phyloP scores from a whole-genome alignment of 1,140 invertebrate genomes.

The Globodera ellingtonae region DNA sequence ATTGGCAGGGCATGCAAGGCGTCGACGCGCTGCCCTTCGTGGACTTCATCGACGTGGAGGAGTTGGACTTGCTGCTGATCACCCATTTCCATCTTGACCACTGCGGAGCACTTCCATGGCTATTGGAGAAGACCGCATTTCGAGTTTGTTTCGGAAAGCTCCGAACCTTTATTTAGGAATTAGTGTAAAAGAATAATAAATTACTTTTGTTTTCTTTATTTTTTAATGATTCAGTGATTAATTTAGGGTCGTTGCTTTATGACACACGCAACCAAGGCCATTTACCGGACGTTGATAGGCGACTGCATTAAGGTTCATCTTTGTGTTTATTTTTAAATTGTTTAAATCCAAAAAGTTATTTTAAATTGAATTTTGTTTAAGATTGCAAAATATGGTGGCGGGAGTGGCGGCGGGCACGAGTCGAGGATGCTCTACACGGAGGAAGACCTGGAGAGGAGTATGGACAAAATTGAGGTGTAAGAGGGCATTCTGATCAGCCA shows the following conservation, averaged over 20 bases:
- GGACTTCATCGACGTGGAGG: conserved; percentile 93
- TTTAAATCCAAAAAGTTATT: background rate
- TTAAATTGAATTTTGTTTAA: conserved; percentile 30
- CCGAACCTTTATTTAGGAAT: no score
- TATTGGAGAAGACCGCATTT: conserved; percentile 93
- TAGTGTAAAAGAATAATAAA: no score
- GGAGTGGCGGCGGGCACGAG: conserved; percentile 76
- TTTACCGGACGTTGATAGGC: conserved; percentile 95
- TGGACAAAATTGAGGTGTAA: conserved; percentile 92
- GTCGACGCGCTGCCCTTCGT: conserved; percentile 97
- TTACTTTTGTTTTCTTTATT: no score
- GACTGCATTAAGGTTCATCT: conserved; percentile 98
- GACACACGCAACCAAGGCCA: conserved; percentile 99
- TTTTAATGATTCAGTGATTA: no score
- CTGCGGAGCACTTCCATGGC: conserved; percentile 96
- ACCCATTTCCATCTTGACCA: conserved; percentile 91
- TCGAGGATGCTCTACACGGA: conserved; percentile 85
- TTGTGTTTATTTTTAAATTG: conserved; percentile 39
- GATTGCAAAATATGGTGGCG: conserved; percentile 38
- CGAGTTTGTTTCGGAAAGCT: background rate
- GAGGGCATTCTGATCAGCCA: background rate
- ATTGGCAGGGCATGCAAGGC: conserved; percentile 77
- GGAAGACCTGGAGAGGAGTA: conserved; percentile 90
- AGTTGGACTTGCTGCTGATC: conserved; percentile 86
- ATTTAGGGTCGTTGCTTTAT: conserved; percentile 93